Conservation (phyloP, 92 coral and sea anemone species). For the Epizoanthus fatuus region DNA sequence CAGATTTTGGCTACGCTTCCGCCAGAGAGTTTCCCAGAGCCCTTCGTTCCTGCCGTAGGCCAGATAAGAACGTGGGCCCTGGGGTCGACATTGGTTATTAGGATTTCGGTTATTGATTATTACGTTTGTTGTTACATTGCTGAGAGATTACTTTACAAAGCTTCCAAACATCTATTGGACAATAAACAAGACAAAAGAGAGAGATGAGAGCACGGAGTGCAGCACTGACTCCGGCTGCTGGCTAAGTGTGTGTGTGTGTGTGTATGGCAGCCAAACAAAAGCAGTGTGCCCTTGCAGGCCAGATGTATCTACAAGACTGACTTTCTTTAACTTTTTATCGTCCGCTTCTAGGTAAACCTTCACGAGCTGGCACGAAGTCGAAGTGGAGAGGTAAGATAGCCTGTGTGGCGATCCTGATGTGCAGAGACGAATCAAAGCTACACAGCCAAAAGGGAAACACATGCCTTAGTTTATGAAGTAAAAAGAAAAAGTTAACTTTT, state of each 20-base stretch:
- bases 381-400: constrained; percentile 90
- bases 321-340: neutral
- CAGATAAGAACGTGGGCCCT: no score
- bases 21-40: no score
- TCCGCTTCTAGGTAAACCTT: constrained; percentile 79
- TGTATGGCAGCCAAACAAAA: no score
- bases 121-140: no score
- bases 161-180: no score
- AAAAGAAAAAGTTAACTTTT: no score
- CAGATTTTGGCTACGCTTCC: no score
- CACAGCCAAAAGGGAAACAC: neutral
- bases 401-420: neutral
- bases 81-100: no score
- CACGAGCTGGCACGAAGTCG: constrained; percentile 85
- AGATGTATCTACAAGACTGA: neutral
- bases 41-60: no score
- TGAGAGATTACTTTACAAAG: no score
- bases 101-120: neutral
- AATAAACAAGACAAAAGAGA: no score
- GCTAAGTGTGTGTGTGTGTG: neutral
- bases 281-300: neutral
- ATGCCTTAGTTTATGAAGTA: neutral
- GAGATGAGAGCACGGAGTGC: no score
- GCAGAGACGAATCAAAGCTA: neutral
- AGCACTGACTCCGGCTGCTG: neutral